A percentile compares a stretch with the other conserved stretches of the same genome.
Evolutionary conservation across 2,888 invertebrate species (phyloP).

Genomic region (Clepsis dumicolana): DNA sequence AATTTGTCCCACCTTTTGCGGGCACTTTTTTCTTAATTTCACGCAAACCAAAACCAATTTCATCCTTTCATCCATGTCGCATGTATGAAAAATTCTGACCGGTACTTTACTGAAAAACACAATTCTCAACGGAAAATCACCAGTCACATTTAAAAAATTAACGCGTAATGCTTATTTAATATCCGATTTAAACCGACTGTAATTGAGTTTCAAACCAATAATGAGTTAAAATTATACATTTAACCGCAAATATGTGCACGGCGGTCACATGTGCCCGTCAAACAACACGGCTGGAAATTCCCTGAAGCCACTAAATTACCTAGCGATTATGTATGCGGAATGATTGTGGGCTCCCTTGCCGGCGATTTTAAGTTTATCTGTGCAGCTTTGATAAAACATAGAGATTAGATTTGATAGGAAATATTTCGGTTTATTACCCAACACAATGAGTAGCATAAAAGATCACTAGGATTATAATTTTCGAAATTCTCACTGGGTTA

Average conservation of each 20-base stretch:
- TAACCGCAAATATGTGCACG: constrained; percentile 24
- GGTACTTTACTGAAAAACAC: background rate
- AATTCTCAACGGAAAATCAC: background rate
- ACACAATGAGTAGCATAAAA: too few relatives aligned
- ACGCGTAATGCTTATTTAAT: constrained; percentile 14
- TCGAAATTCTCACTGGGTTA: too few relatives aligned
- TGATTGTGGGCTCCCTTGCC: constrained; percentile 28
- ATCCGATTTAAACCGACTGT: constrained; percentile 9
- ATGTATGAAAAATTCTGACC: too few relatives aligned
- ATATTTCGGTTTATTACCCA: too few relatives aligned
- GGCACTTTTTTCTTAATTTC: too few relatives aligned
- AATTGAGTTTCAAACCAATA: constrained; percentile 30
- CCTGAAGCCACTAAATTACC: constrained; percentile 21
- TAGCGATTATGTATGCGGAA: constrained; percentile 24
- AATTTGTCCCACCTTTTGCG: too few relatives aligned
- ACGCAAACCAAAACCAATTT: too few relatives aligned
- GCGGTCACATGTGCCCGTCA: constrained; percentile 10
- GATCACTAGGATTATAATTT: too few relatives aligned
- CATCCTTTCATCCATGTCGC: too few relatives aligned
- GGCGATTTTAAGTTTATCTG: constrained; percentile 24
- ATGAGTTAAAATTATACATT: constrained; percentile 26
- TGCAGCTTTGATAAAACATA: constrained; percentile 3
- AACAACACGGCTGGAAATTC: constrained; percentile 10
- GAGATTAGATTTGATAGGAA: background rate
- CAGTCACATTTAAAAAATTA: background rate